These are phyloP conservation scores for Serilophus lunatus DNA, from an alignment of 2,113 vertebrate species.

Conservation along the genomic window DNA sequence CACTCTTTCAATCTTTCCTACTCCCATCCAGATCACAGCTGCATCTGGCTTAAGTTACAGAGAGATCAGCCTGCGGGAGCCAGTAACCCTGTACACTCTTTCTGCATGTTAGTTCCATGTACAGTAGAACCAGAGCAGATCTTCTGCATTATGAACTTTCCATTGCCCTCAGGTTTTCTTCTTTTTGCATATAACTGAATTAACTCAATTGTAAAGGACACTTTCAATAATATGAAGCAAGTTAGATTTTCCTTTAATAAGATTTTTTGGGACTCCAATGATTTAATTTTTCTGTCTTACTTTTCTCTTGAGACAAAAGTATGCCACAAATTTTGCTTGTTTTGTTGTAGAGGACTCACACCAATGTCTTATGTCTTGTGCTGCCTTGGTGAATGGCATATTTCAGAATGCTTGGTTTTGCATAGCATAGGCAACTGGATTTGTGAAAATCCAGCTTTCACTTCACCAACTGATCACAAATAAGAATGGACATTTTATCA, in stretches of 20 bases:
- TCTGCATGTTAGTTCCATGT: not conserved
- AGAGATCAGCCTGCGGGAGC: rapidly evolving
- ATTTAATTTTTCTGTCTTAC: not conserved
- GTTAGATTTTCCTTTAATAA: not conserved
- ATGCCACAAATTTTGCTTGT: not conserved
- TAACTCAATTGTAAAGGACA: not conserved
- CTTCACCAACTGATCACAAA: not conserved
- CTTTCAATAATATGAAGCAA: not conserved
- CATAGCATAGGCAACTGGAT: not conserved
- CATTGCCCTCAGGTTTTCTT: not conserved
- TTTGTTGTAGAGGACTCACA: not conserved
- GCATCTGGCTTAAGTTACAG: not conserved
- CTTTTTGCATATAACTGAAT: not conserved
- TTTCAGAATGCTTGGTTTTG: not conserved
- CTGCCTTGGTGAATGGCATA: not conserved
- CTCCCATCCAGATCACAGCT: not conserved
- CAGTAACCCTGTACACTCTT: not conserved
- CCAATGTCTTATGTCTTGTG: not conserved
- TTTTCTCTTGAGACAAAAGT: not conserved
- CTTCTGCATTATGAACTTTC: not conserved
- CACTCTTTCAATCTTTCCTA: not conserved
- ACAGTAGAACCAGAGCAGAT: not conserved
- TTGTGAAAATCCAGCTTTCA: not conserved
- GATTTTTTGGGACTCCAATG: not conserved
- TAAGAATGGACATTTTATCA: not conserved